These are phyloP conservation scores for Oncorhynchus keta DNA, from an alignment of 2,113 vertebrate genomes.

Conservation along the genomic window DNA sequence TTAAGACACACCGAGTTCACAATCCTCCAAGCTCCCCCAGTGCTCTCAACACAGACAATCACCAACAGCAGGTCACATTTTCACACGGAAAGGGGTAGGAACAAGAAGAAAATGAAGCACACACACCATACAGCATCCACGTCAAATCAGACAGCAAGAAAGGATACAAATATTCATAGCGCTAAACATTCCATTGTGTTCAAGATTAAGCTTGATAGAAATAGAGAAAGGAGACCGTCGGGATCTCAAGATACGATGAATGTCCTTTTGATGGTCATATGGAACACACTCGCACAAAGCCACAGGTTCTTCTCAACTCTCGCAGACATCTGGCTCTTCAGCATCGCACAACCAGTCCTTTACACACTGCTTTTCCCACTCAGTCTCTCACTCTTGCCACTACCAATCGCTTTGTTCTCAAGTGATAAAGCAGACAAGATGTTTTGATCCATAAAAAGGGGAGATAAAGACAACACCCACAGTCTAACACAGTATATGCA, in stretches of 20 bases:
- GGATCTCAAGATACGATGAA: conserved; percentile 75
- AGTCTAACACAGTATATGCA: conserved; percentile 93
- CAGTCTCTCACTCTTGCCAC: conserved; percentile 90
- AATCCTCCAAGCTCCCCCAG: conserved; percentile 77
- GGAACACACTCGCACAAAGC: conserved; percentile 96
- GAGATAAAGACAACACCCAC: conserved; percentile 97
- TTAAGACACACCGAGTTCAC: conserved; percentile 78
- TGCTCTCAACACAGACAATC: conserved; percentile 77
- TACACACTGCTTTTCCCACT: conserved; percentile 89
- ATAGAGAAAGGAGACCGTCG: conserved; percentile 74
- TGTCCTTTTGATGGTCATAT: conserved; percentile 86
- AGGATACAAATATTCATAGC: conserved; percentile 80
- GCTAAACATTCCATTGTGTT: conserved; percentile 85
- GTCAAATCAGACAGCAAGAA: conserved; percentile 85
- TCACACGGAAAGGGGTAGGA: conserved; percentile 83
- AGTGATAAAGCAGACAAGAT: conserved; percentile 75
- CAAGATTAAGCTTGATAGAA: conserved; percentile 61
- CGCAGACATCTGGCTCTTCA: conserved; percentile 76
- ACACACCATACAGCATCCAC: conserved; percentile 80
- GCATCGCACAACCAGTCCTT: conserved; percentile 86
- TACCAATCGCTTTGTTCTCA: conserved; percentile 93
- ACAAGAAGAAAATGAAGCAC: conserved; percentile 84
- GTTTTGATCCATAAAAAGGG: conserved; percentile 72
- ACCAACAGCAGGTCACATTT: conserved; percentile 80
- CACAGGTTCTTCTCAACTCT: conserved; percentile 94